Percentiles rank a stretch among this genome's conserved stretches.
phyloP scores from a whole-genome alignment of 2,888 invertebrate genomes.

The Invenusta paracnida region DNA sequence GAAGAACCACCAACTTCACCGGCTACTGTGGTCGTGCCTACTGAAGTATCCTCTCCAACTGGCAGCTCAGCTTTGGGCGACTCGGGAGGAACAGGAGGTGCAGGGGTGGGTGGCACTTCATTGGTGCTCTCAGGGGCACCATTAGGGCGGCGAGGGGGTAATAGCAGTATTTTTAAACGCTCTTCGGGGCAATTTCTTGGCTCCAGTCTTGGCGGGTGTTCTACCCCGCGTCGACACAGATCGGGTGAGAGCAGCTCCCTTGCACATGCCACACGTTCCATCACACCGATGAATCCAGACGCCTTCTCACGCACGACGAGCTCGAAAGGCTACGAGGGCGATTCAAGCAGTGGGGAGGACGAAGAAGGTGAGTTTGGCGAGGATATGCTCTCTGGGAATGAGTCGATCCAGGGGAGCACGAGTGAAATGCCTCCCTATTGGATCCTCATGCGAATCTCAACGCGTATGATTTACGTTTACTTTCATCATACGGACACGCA shows the following conservation, averaged over 20 bases:
- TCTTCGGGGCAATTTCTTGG: neutral
- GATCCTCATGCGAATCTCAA: slow-evolving; percentile 67
- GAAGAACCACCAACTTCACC: neutral
- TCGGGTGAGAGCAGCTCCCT: slow-evolving; percentile 19
- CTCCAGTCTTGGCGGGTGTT: neutral
- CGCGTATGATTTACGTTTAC: slow-evolving; percentile 66
- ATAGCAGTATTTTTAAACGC: neutral
- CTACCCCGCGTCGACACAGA: slow-evolving; percentile 9
- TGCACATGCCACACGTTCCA: neutral
- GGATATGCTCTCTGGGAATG: neutral
- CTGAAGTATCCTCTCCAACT: neutral
- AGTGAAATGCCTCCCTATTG: slow-evolving; percentile 65
- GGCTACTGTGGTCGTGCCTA: neutral
- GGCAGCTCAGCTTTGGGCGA: neutral
- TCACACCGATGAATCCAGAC: slow-evolving; percentile 7
- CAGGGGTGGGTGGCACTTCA: too few relatives aligned
- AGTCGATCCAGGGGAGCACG: neutral
- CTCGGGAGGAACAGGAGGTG: too few relatives aligned
- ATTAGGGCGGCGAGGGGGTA: neutral
- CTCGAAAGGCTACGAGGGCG: slow-evolving; percentile 65
- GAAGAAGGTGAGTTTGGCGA: slow-evolving; percentile 49
- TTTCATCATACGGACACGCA: slow-evolving; percentile 66
- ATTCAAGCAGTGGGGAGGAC: slow-evolving; percentile 66
- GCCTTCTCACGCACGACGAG: neutral
- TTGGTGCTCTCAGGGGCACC: too few relatives aligned